Base-by-base conservation (phyloP, 2,113 vertebrate species). In the Ameiurus melas region DNA sequence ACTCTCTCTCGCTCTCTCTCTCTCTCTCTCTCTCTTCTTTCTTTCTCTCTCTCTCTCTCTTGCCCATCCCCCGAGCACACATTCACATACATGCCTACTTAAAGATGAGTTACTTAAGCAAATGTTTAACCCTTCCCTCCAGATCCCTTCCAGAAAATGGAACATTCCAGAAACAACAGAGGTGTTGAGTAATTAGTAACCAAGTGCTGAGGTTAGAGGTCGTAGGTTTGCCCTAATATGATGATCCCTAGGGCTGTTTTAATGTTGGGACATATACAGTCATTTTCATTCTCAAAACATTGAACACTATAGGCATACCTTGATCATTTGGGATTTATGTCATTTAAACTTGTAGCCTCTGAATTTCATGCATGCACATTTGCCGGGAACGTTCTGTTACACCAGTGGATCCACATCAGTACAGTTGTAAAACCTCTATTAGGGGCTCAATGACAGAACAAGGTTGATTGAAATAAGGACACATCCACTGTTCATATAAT, bases 171-270 rank as follows among this genome's bases (percentile, higher is more conserved):
- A 79, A 87, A 89, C 90, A 89, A 19, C 43, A 66, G 89, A 94
- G 93, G 94, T 95, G 92, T 95, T 92, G 89, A 90, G 93, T 94
- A 95, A 96, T 96, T 95, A 94, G 94, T 91, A 88, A 88, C 85
- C 88, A 91, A 93, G 94, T 93, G 93, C 90, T 66, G 51, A 84
- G 93, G 94, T 93, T 91, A 90, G 60, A 91, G 88, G 87, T 92
- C 51, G 66, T 25, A 92, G 93, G 92, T 94, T 55, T 70, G 14
- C 66, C 43, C 10, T n/a, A 87, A 90, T 92, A 70, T 85, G 87
- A 86, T 62, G 78, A 85, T 87, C 93, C 94, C 90, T 88, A 84
- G 90, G 94, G 93, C 92, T 91, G 90, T 86, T 89, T 85, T 36
- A 81, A 51, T 62, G 83, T 19, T 71, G 27, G 7, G 53, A 27